Base-by-base conservation (phyloP, 1,140 invertebrate species). In the Neodiprion virginianus region DNA sequence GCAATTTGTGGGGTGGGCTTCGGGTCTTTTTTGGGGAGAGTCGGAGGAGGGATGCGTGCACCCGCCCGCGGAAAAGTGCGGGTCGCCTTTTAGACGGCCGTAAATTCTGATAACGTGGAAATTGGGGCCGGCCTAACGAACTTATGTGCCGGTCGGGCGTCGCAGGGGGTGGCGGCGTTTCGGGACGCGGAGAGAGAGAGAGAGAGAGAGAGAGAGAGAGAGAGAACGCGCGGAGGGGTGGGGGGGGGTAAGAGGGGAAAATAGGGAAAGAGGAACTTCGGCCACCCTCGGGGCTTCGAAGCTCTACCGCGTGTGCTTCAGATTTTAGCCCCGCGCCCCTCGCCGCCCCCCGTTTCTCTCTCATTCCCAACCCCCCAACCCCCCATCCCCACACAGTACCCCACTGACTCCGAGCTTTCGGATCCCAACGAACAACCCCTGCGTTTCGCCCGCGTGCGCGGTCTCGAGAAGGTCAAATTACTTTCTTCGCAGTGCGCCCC, bases 101-200 rank as follows among this genome's bases (percentile, higher is more conserved):
- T 83, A 83, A 83, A 83, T 83, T 83, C 78, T 83, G 79, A 79
- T 83, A 82, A 83, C 79, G 82, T 78, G 79, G 77, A 83, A 83
- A 83, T 83, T 83, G 80, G 80, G 79, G 80, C 79, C 80, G 79
- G 81, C 79, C 79, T 83, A 83, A 83, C 82, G 81, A 83, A 83
- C 82, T 83, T 82, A 83, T 76, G 76, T 75, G 78, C 67, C 14
- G 11, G 65, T 17, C 17, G n/a, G 50, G 71, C 11, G 50, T 53
- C 70, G 67, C 48, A 67, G 28, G 28, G 28, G 67, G 48, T 72
- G 28, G 50, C 69, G 48, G 50, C 53, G 21, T 47, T 17, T n/a
- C 28, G 17, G 66, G 48, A 61, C 53, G 65, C 65, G 21, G 49
- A 48, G 1, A 72, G 71, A 12, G 70, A 75, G 23, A 73, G 14